Conservation (phyloP, 1,140 invertebrate genomes). For the Pseudoatta argentina region DNA sequence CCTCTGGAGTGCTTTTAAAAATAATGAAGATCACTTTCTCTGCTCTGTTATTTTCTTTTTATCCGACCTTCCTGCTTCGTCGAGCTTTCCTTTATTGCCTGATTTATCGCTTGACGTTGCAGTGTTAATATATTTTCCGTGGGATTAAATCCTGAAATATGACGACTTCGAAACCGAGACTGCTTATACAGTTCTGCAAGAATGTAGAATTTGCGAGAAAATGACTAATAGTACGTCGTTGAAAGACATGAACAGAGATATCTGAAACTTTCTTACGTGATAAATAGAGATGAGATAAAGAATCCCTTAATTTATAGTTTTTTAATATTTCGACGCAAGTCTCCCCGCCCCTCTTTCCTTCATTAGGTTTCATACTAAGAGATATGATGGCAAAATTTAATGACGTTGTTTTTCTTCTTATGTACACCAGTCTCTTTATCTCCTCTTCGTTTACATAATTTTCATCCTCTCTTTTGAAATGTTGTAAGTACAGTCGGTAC, state of each 20-base stretch:
- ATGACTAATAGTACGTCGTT: conserved; percentile 22
- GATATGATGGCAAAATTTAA: conserved; percentile 26
- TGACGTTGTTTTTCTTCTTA: conserved; percentile 13
- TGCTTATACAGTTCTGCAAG: conserved; percentile 38
- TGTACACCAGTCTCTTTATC: conserved; percentile 4
- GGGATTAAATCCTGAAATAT: conserved; percentile 75
- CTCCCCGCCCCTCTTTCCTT: background rate
- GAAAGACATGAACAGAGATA: background rate
- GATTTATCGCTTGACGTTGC: conserved; percentile 67
- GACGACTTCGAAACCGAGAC: conserved; percentile 40
- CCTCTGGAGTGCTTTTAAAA: conserved; percentile 73
- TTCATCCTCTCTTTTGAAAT: conserved; percentile 11
- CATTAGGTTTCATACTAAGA: background rate
- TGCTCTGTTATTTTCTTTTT: conserved; percentile 68
- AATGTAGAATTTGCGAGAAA: conserved; percentile 39
- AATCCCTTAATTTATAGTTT: conserved; percentile 39
- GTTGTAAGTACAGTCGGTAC: conserved; percentile 29
- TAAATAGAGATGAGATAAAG: conserved; percentile 23
- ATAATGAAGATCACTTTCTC: conserved; percentile 73
- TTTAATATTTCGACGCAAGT: conserved; percentile 11
- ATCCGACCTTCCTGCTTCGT: conserved; percentile 64
- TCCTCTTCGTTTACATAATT: conserved; percentile 29
- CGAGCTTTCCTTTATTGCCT: conserved; percentile 74
- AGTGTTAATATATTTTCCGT: conserved; percentile 71
- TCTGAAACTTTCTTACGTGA: conserved; percentile 29